Base-by-base conservation (phyloP, 1,140 invertebrate genomes). In the Stegodyphus dumicola region DNA sequence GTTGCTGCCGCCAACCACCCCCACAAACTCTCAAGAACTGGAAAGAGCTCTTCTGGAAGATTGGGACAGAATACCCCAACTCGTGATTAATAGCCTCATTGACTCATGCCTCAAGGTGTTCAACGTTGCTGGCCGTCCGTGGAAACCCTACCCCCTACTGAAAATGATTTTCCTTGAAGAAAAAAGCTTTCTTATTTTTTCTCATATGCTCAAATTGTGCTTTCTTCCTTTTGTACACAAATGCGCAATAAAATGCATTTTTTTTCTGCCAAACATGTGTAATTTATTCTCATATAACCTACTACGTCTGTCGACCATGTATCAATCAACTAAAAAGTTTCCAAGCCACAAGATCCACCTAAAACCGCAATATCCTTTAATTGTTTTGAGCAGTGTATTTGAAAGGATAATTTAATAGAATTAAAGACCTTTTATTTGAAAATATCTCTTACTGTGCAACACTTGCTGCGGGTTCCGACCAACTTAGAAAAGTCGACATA, bases 81-180 rank as follows among this genome's bases (percentile, higher is more conserved):
- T 52, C 70, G n/a, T 73, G 6, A 48, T 73, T 73, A 73, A 73
- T 73, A 73, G 10, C 70, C 70, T 48, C 70, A 73, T 73, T 73
- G 70, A 73, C 70, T 73, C 33, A 49, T 73, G 70, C 70, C 70
- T 73, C 70, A 73, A 51, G 49, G 70, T 7, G 7, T 7, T 51
- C 51, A 73, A 73, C 70, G 51, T 73, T 73, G 48, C 48, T 73
- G 33, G 33, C 48, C 33, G 70, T 48, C 70, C 33, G 48, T 7
- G 70, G n/a, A 73, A 73, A 73, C 70, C 70, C 33, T 73, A 73
- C 70, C n/a, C 70, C 33, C n/a, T 73, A 73, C 51, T 73, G n/a
- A 73, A 73, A 73, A 48, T 49, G 6, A 73, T 73, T 73, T 73
- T 51, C 51, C 49, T 51, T 73, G 13, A 73, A 10, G n/a, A 73